A percentile compares a stretch with the other conserved stretches of the same genome.
These are phyloP conservation scores for Gasterosteus aculeatus DNA, from an alignment of 2,113 vertebrate species.

Conservation along the genomic window DNA sequence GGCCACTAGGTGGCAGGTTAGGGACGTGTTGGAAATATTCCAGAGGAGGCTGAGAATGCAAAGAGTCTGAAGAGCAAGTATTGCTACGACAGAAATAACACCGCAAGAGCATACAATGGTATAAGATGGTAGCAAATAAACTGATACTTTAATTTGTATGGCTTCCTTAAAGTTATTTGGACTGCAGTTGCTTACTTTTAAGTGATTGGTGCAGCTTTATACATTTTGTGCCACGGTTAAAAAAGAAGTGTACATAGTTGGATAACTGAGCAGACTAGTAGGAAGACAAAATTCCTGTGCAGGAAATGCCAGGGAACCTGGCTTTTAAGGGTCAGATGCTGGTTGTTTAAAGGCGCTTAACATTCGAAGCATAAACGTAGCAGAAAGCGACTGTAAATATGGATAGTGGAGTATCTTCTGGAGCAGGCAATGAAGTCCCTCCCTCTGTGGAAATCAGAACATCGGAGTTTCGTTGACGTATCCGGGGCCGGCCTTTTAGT, in stretches of 20 bases:
- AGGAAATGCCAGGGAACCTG: neutral
- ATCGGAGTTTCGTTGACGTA: neutral
- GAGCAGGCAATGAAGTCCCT: too few species aligned
- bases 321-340: neutral
- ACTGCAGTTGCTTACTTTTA: neutral
- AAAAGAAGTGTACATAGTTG: neutral
- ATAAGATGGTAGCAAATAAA: neutral
- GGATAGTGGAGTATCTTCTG: neutral
- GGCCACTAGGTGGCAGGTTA: conserved; percentile 29
- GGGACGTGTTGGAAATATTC: neutral
- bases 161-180: neutral
- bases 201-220: neutral
- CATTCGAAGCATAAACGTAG: neutral
- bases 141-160: neutral
- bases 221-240: neutral
- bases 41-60: neutral
- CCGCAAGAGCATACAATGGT: neutral
- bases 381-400: neutral
- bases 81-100: neutral
- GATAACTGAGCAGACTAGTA: neutral
- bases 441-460: neutral
- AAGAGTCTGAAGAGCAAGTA: neutral
- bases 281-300: neutral
- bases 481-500: neutral
- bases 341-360: neutral